Evolutionary conservation across 2,113 vertebrate genomes (phyloP).

Genomic region (Junco hyemalis): DNA sequence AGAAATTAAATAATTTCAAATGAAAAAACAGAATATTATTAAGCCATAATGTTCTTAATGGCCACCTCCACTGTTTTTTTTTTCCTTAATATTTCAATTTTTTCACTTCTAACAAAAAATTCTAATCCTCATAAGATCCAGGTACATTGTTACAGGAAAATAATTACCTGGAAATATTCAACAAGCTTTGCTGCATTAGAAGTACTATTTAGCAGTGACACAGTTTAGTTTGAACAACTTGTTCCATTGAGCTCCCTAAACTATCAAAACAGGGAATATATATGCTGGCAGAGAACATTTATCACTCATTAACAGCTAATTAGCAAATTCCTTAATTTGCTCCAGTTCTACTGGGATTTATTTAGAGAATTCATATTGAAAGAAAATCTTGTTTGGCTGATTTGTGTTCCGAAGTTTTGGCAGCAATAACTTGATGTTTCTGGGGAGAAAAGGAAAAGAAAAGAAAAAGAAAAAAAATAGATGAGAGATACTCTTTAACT

Average conservation of each 20-base stretch:
- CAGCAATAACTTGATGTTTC: not conserved
- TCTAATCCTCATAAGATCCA: not conserved
- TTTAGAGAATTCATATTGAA: not conserved
- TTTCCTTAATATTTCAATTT: not conserved
- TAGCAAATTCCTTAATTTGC: not conserved
- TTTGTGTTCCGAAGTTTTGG: not conserved
- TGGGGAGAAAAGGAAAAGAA: accelerated
- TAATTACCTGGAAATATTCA: not conserved
- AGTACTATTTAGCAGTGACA: not conserved
- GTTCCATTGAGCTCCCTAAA: not conserved
- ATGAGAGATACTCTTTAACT: not conserved
- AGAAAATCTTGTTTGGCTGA: not conserved
- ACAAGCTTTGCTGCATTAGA: not conserved
- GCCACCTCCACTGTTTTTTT: not conserved
- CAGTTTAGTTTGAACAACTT: not conserved
- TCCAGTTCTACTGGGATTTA: not conserved
- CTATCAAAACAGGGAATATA: not conserved
- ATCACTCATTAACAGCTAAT: not conserved
- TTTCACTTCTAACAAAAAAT: not conserved
- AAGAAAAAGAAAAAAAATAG: not conserved
- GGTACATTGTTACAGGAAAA: not conserved
- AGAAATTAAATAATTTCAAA: not conserved
- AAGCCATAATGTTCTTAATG: not conserved
- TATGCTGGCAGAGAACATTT: not conserved
- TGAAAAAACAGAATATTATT: not conserved